Percentiles rank a stretch among this genome's conserved stretches.
Conservation (phyloP, 2,113 vertebrate species). For the Morone chrysops region DNA sequence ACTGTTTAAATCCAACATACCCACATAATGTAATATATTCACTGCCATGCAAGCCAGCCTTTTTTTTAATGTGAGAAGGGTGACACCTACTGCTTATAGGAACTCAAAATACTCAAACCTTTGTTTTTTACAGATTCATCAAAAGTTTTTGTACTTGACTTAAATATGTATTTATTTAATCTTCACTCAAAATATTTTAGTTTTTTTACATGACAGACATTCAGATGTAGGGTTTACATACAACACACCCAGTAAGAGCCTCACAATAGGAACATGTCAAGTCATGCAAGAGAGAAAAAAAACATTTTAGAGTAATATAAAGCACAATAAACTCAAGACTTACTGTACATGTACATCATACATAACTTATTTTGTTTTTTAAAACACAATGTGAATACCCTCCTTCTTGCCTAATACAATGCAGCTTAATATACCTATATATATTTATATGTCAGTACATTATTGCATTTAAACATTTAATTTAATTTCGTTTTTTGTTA, state of each 20-base stretch:
- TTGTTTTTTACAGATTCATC: background rate
- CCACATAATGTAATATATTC: background rate
- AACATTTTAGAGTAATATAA: background rate
- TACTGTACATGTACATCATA: background rate
- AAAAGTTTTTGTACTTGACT: constrained; percentile 1
- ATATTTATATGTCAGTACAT: background rate
- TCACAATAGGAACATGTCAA: background rate
- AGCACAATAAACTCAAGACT: background rate
- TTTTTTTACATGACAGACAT: background rate
- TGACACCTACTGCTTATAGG: constrained; percentile 57
- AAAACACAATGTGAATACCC: background rate
- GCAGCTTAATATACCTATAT: constrained; percentile 16
- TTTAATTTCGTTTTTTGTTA: background rate
- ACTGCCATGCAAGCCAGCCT: constrained; percentile 8
- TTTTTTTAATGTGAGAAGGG: constrained; percentile 6
- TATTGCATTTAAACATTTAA: background rate
- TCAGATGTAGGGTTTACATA: background rate
- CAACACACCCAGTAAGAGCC: background rate
- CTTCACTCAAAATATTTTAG: background rate
- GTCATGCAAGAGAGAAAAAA: background rate
- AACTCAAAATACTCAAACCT: background rate
- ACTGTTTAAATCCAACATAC: no score
- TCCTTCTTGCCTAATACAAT: background rate
- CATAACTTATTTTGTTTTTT: background rate
- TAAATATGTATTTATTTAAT: constrained; percentile 11